Conservation (phyloP, 2,888 invertebrate genomes). For the Parochlus steinenii region DNA sequence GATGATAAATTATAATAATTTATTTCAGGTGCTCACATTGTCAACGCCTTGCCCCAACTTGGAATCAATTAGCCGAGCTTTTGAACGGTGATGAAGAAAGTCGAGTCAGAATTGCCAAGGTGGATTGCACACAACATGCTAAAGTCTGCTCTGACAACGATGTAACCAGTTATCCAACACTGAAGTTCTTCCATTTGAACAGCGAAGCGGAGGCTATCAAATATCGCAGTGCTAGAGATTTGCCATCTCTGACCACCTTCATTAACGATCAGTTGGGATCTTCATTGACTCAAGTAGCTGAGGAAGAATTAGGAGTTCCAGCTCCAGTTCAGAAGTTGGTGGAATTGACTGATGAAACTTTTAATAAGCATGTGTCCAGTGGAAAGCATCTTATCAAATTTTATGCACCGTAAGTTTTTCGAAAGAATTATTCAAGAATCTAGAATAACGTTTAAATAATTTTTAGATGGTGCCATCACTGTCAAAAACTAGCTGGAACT, state of each 20-base stretch:
- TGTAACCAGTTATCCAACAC: constrained; percentile 47
- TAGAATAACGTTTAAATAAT: constrained; percentile 17
- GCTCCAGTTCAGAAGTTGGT: constrained; percentile 44
- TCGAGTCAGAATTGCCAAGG: constrained; percentile 56
- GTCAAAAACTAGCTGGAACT: constrained; percentile 57
- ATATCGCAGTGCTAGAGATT: constrained; percentile 61
- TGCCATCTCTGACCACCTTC: constrained; percentile 58
- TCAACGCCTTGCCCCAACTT: constrained; percentile 55
- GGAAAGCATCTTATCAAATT: constrained; percentile 83
- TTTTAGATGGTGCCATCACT: constrained; percentile 6
- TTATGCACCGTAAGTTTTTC: constrained; percentile 54
- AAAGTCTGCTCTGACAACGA: constrained; percentile 55
- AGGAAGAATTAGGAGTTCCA: constrained; percentile 31
- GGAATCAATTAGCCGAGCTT: constrained; percentile 56
- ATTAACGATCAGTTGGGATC: constrained; percentile 52
- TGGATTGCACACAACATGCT: constrained; percentile 58
- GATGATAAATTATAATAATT: constrained; percentile 3
- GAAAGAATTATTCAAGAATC: background rate
- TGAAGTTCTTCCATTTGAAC: constrained; percentile 54
- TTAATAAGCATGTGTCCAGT: constrained; percentile 48
- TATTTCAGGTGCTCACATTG: constrained; percentile 68
- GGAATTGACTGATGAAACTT: constrained; percentile 59
- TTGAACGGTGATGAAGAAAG: constrained; percentile 42
- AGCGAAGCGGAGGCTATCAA: constrained; percentile 50
- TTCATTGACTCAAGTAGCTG: constrained; percentile 7